A percentile compares a stretch with the other conserved stretches of the same genome.
These are phyloP conservation scores for Bradynema listronoti DNA, from an alignment of 1,140 invertebrate species.

Conservation along the genomic window DNA sequence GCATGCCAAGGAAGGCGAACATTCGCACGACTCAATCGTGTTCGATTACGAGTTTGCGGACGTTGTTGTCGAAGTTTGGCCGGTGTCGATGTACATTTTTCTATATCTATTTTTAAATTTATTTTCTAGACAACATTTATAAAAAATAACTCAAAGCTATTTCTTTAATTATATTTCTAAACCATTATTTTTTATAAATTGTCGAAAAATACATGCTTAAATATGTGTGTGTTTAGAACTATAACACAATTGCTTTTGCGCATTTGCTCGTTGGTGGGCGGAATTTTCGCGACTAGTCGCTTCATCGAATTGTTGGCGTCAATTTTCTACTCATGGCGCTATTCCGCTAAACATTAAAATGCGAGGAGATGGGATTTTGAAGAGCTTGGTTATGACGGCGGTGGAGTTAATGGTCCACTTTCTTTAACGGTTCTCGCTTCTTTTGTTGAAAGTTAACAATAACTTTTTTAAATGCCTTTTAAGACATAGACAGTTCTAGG, in stretches of 20 bases:
- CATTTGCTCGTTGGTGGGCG: conserved; percentile 48
- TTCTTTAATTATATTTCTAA: background rate
- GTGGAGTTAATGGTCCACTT: no score
- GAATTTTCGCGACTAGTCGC: conserved; percentile 50
- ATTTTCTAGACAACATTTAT: background rate
- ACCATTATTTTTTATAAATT: conserved; percentile 14
- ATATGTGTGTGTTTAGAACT: conserved; percentile 22
- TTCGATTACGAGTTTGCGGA: conserved; percentile 53
- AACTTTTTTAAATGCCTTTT: no score
- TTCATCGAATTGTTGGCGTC: conserved; percentile 23
- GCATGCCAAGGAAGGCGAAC: conserved; percentile 34
- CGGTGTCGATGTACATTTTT: conserved; percentile 38
- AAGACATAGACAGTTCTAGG: no score
- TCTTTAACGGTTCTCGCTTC: no score
- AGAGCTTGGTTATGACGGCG: no score
- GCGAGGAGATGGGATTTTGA: no score
- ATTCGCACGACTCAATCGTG: conserved; percentile 45
- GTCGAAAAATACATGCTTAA: background rate
- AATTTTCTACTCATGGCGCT: background rate
- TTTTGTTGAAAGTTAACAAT: no score
- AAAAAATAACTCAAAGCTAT: background rate
- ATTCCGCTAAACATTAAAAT: no score
- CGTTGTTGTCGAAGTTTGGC: conserved; percentile 48
- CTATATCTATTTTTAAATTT: no score
- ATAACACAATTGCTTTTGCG: conserved; percentile 49